phyloP scores from a whole-genome alignment of 2,888 invertebrate species.

The Acanthosoma haemorrhoidale region DNA sequence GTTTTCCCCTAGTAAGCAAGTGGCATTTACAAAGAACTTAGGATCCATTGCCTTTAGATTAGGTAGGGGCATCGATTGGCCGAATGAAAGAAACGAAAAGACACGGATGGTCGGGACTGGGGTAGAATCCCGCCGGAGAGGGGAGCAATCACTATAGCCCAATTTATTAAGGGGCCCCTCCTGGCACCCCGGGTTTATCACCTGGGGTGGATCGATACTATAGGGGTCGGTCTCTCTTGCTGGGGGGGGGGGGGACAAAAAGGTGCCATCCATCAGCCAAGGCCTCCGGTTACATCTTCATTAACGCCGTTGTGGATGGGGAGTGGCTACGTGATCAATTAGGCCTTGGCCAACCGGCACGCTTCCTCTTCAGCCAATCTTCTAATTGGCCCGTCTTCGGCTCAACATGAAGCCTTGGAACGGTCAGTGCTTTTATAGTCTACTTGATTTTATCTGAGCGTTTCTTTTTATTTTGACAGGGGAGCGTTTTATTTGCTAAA shows the following conservation, averaged over 20 bases:
- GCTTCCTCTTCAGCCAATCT: not conserved
- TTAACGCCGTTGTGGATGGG: not conserved
- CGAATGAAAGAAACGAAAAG: not conserved
- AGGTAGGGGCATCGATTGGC: too few species aligned
- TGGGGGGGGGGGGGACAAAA: not conserved
- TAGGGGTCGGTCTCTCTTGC: not conserved
- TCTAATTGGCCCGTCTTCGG: not conserved
- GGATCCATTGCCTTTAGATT: too few species aligned
- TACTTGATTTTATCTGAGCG: too few species aligned
- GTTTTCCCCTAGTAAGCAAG: too few species aligned
- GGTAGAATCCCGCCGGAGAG: not conserved
- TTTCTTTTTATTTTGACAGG: too few species aligned
- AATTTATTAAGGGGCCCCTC: slow-evolving; percentile 4
- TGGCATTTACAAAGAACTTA: too few species aligned
- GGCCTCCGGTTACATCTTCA: not conserved
- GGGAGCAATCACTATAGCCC: slow-evolving; percentile 11
- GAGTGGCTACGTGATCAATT: not conserved
- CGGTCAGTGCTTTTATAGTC: too few species aligned
- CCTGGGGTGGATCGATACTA: not conserved
- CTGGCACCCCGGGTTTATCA: too few species aligned
- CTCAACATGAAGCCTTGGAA: too few species aligned
- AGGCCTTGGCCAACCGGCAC: not conserved
- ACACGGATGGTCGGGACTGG: too few species aligned
- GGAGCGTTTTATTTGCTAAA: too few species aligned
- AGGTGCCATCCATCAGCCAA: slow-evolving; percentile 3